Evolutionary conservation across 2,888 invertebrate genomes (phyloP).

Genomic region (Microlaimidae sp.): DNA sequence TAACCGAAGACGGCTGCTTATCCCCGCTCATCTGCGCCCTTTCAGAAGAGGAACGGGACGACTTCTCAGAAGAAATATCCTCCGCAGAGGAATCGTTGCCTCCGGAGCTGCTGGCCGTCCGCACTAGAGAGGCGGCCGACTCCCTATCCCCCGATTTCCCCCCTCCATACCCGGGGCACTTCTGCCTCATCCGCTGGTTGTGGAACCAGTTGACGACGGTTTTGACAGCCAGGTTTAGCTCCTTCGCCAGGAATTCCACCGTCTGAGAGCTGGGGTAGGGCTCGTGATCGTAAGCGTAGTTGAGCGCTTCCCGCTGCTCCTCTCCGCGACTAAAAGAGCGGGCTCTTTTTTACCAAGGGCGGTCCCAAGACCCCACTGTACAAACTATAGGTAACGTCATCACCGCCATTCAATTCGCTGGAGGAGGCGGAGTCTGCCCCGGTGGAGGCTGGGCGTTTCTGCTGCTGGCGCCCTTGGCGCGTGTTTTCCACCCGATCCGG

Average conservation of each 20-base stretch:
- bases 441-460: too few species aligned
- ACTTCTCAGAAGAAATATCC: too few species aligned
- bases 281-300: constrained; percentile 80
- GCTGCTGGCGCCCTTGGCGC: neutral
- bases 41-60: too few species aligned
- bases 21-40: too few species aligned
- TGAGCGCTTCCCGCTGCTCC: constrained; percentile 87
- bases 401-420: neutral
- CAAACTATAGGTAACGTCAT: neutral
- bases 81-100: too few species aligned
- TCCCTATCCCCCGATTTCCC: too few species aligned
- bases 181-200: constrained; percentile 93
- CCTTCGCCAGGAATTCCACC: constrained; percentile 80
- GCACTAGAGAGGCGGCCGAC: too few species aligned
- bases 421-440: neutral
- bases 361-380: neutral
- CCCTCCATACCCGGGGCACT: constrained; percentile 41
- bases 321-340: constrained; percentile 91
- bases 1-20: too few species aligned
- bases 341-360: neutral
- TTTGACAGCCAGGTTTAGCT: constrained; percentile 71
- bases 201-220: constrained; percentile 99
- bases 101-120: too few species aligned
- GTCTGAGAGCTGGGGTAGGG: constrained; percentile 92
- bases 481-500: constrained; percentile 65